phyloP scores from a whole-genome alignment of 2,797 vertebrate genomes.

The Pelodytes ibericus region DNA sequence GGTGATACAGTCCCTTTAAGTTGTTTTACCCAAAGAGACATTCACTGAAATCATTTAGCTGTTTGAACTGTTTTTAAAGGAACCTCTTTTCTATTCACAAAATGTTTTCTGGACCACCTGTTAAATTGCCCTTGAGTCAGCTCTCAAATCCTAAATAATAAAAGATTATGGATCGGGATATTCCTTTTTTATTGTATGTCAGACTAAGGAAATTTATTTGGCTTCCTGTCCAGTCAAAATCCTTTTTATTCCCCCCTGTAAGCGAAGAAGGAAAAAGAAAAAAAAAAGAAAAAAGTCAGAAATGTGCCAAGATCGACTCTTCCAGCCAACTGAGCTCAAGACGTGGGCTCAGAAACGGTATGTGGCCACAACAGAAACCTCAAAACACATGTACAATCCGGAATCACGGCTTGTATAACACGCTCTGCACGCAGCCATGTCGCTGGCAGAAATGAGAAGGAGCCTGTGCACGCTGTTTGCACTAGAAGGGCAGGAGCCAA shows the following conservation, averaged over 20 bases:
- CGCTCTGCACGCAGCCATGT: conserved; percentile 38
- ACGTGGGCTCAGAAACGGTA: conserved; percentile 1
- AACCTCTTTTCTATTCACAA: neutral
- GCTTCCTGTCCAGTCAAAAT: conserved; percentile 32
- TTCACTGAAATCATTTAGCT: no score
- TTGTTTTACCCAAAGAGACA: no score
- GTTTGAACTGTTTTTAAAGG: neutral
- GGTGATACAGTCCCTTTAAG: no score
- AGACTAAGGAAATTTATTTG: conserved; percentile 54
- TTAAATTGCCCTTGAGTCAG: conserved; percentile 30
- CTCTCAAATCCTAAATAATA: conserved; percentile 46
- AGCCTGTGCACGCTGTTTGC: conserved; percentile 43
- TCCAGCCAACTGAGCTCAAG: conserved; percentile 40
- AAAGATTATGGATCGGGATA: conserved; percentile 45
- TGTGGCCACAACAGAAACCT: conserved; percentile 46
- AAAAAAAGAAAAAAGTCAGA: conserved; percentile 30
- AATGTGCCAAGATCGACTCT: conserved; percentile 43
- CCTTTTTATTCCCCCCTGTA: conserved; percentile 44
- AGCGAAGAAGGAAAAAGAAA: conserved; percentile 29
- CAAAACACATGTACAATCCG: conserved; percentile 55
- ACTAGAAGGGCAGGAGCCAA: conserved; percentile 25
- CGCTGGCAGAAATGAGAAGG: conserved; percentile 40
- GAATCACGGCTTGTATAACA: conserved; percentile 54
- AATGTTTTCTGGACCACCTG: conserved; percentile 29
- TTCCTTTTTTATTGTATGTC: conserved; percentile 47